Conservation (phyloP, 2,797 vertebrate species). For the Poecile montanus region DNA sequence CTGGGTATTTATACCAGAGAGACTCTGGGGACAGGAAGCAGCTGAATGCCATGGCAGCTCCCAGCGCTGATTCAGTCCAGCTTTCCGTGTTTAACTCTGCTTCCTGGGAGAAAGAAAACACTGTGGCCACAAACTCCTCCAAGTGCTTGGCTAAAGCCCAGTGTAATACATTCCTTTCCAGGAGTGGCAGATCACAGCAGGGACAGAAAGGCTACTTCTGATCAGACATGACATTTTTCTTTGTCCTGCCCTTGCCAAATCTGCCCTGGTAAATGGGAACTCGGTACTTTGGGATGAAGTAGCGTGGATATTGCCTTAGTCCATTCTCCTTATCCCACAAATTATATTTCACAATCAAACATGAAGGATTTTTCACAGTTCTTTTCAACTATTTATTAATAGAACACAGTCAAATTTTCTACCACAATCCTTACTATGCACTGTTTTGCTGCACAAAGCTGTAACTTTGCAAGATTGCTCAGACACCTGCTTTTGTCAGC, state of each 20-base stretch:
- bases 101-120: conserved; percentile 18
- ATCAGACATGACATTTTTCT: not conserved
- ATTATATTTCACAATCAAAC: not conserved
- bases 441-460: not conserved
- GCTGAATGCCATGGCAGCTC: conserved; percentile 1
- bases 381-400: not conserved
- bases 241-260: not conserved
- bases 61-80: not conserved
- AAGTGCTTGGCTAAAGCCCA: not conserved
- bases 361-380: not conserved
- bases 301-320: not conserved
- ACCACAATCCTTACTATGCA: accelerated
- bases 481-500: not conserved
- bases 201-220: not conserved
- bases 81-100: not conserved
- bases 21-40: not conserved
- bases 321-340: not conserved
- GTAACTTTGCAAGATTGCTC: not conserved
- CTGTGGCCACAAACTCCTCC: not conserved
- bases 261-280: not conserved
- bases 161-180: not conserved
- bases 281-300: not conserved
- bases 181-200: not conserved
- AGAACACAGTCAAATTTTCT: not conserved
- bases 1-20: not conserved